These are phyloP conservation scores for Atractosteus spatula DNA, from an alignment of 2,113 vertebrate species.

Conservation along the genomic window DNA sequence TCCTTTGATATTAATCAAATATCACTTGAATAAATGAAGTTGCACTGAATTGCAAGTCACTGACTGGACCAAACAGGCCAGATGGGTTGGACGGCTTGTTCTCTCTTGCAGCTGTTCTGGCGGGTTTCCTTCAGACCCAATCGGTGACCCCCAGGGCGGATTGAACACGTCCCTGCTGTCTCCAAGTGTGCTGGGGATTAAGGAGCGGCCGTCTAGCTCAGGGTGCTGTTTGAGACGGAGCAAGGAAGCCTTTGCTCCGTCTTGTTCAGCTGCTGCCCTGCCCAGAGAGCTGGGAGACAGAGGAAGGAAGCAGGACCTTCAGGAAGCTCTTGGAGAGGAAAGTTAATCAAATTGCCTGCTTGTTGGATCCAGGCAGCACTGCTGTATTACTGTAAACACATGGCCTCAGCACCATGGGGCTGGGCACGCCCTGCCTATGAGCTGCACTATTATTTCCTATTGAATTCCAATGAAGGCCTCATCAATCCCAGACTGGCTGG, in stretches of 20 bases:
- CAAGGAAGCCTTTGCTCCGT: not conserved
- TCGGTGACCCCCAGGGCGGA: no score
- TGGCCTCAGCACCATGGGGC: not conserved
- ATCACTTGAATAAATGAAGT: no score
- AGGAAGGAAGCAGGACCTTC: slow-evolving; percentile 51
- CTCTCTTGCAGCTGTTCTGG: no score
- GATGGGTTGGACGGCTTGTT: no score
- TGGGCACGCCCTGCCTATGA: not conserved
- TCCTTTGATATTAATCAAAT: no score
- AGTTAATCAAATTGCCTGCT: slow-evolving; percentile 39
- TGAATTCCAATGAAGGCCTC: not conserved
- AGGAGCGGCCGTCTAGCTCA: not conserved
- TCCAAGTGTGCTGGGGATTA: no score
- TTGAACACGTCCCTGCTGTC: no score
- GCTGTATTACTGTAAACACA: not conserved
- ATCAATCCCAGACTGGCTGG: not conserved
- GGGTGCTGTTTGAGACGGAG: no score
- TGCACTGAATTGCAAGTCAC: no score
- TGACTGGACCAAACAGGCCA: no score
- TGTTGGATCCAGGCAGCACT: slow-evolving; percentile 17
- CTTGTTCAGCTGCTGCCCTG: not conserved
- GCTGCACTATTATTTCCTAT: slow-evolving; percentile 6
- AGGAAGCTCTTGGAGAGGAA: slow-evolving; percentile 49
- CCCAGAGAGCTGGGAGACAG: slow-evolving; percentile 9
- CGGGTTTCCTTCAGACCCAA: no score